Conservation (phyloP, 2,113 vertebrate genomes). For the Campylomormyrus tamandua region DNA sequence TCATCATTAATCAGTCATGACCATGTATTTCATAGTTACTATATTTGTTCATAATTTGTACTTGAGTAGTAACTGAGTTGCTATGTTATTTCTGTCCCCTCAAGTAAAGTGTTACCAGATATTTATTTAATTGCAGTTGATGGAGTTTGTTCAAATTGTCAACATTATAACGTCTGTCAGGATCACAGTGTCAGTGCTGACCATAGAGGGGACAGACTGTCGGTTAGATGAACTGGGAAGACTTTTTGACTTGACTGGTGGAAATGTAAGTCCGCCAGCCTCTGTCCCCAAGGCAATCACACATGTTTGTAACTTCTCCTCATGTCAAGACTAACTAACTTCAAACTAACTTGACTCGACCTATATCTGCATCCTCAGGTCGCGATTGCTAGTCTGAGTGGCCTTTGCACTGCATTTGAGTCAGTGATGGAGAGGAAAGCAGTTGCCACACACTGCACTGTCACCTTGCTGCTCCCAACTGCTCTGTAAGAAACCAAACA, state of each 20-base stretch:
- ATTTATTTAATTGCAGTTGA: background rate
- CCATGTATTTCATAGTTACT: background rate
- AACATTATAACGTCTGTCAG: slow-evolving; percentile 31
- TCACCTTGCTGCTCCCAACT: slow-evolving; percentile 51
- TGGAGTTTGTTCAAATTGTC: background rate
- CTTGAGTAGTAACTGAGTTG: background rate
- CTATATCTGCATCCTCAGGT: slow-evolving; percentile 38
- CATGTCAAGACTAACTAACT: background rate
- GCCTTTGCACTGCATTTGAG: slow-evolving; percentile 49
- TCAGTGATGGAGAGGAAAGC: slow-evolving; percentile 48
- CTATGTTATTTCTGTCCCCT: background rate
- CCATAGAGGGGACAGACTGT: slow-evolving; percentile 65
- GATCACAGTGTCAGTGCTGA: slow-evolving; percentile 63
- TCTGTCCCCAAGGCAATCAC: background rate
- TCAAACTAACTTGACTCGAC: background rate
- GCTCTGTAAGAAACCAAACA: slow-evolving; percentile 41
- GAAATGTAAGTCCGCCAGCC: slow-evolving; percentile 47
- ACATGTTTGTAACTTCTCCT: background rate
- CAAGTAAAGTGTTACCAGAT: background rate
- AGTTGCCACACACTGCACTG: slow-evolving; percentile 52
- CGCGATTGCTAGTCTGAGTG: slow-evolving; percentile 44
- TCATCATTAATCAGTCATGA: background rate
- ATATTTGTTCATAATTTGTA: background rate
- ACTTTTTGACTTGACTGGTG: slow-evolving; percentile 60
- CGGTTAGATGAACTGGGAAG: slow-evolving; percentile 60